phyloP scores from a whole-genome alignment of 2,888 invertebrate genomes.

The Rhamphomyia laevipes region DNA sequence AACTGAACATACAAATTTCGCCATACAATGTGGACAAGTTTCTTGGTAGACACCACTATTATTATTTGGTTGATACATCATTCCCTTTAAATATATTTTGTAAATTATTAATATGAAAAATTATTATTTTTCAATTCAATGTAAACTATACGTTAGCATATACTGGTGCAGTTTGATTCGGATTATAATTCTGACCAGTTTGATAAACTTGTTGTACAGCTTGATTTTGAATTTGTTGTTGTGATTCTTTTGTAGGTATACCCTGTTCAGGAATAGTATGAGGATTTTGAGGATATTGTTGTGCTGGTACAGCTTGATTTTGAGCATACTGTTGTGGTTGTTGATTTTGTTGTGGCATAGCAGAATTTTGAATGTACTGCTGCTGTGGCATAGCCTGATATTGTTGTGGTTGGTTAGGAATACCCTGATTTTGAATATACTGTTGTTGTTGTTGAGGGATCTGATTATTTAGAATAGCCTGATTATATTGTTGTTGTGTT shows the following conservation, averaged over 20 bases:
- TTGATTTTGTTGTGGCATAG: too few relatives aligned
- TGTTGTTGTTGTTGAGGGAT: background rate
- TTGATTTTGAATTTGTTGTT: background rate
- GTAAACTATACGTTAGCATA: too few relatives aligned
- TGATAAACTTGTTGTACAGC: slow-evolving; percentile 9
- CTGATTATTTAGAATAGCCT: too few relatives aligned
- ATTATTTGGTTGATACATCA: background rate
- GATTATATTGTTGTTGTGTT: too few relatives aligned
- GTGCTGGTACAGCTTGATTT: background rate
- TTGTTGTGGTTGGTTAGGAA: too few relatives aligned
- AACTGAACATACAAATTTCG: background rate
- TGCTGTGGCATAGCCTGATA: slow-evolving; percentile 2
- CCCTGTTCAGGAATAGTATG: too few relatives aligned
- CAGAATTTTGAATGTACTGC: background rate
- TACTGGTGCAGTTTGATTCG: too few relatives aligned
- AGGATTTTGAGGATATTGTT: slow-evolving; percentile 2
- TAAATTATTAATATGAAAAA: too few relatives aligned
- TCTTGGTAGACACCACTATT: background rate
- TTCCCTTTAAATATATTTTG: background rate
- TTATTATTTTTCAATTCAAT: too few relatives aligned
- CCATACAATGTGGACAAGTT: background rate
- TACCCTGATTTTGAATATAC: background rate
- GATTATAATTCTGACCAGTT: too few relatives aligned
- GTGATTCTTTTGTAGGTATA: too few relatives aligned
- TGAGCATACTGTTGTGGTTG: too few relatives aligned